Evolutionary conservation across 2,888 invertebrate genomes (phyloP).

Genomic region (Caenorhabditis sp.): DNA sequence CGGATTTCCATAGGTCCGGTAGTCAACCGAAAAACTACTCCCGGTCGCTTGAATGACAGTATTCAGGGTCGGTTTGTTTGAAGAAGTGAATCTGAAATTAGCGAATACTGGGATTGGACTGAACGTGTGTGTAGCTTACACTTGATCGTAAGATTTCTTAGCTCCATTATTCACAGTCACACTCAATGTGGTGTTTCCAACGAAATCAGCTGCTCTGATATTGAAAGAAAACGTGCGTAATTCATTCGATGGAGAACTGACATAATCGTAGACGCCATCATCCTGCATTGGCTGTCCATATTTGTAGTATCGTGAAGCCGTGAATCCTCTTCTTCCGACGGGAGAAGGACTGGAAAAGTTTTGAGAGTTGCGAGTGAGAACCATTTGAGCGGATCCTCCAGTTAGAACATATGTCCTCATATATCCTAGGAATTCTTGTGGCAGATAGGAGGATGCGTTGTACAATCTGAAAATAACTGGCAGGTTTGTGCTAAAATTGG

Average conservation of each 20-base stretch:
- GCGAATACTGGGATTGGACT: neutral
- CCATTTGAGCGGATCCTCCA: conserved; percentile 1
- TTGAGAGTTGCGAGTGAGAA: neutral
- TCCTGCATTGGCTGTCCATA: neutral
- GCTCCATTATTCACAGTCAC: neutral
- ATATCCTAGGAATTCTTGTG: conserved; percentile 54
- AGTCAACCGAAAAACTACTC: conserved; percentile 9
- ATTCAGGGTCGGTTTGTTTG: conserved; percentile 1
- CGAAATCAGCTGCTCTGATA: conserved; percentile 34
- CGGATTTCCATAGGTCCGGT: conserved; percentile 20
- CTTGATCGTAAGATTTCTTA: conserved; percentile 19
- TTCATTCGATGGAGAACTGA: neutral
- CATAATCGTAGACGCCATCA: conserved; percentile 17
- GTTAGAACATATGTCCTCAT: conserved; percentile 43
- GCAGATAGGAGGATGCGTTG: neutral
- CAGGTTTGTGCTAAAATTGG: too few species aligned
- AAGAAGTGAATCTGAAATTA: conserved; percentile 31
- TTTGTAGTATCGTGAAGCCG: conserved; percentile 44
- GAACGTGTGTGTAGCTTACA: conserved; percentile 19
- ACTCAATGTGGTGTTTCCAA: conserved; percentile 32
- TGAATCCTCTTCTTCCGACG: conserved; percentile 40
- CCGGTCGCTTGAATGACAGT: conserved; percentile 4
- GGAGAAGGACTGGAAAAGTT: neutral
- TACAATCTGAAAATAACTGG: conserved; percentile 22
- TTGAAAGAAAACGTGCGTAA: neutral